phyloP scores from a whole-genome alignment of 2,888 invertebrate species.

The Hyles lineata region DNA sequence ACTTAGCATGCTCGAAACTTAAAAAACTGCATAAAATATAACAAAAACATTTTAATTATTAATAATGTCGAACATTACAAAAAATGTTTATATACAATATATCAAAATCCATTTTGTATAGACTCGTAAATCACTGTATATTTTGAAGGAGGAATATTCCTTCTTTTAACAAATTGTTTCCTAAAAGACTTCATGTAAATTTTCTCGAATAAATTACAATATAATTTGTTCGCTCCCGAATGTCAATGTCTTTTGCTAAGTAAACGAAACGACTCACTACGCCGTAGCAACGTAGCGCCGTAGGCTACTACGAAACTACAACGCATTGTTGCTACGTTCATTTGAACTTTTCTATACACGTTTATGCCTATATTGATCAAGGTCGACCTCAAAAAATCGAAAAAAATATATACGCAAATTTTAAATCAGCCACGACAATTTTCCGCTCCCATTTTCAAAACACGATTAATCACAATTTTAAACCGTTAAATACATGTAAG shows the following conservation, averaged over 20 bases:
- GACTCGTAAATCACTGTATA: neutral
- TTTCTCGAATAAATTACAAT: conserved; percentile 14
- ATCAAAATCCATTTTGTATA: neutral
- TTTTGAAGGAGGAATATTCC: neutral
- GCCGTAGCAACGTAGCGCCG: conserved; percentile 25
- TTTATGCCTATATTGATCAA: neutral
- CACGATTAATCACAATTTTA: too few species aligned
- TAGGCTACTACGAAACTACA: conserved; percentile 17
- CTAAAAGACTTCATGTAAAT: conserved; percentile 5
- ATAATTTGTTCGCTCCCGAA: neutral
- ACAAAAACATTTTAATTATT: too few species aligned
- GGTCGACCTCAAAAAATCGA: too few species aligned
- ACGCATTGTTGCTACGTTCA: neutral
- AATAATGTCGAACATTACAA: too few species aligned
- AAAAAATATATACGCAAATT: too few species aligned
- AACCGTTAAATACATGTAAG: neutral
- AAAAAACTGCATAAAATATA: too few species aligned
- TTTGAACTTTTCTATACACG: neutral
- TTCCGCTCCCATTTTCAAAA: too few species aligned
- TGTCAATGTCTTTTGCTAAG: neutral
- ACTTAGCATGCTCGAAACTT: too few species aligned
- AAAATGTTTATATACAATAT: too few species aligned
- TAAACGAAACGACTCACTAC: conserved; percentile 7
- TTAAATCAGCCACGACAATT: too few species aligned
- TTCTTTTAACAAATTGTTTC: conserved; percentile 12